phyloP scores from a whole-genome alignment of 2,797 vertebrate species.

The Podargus strigoides region DNA sequence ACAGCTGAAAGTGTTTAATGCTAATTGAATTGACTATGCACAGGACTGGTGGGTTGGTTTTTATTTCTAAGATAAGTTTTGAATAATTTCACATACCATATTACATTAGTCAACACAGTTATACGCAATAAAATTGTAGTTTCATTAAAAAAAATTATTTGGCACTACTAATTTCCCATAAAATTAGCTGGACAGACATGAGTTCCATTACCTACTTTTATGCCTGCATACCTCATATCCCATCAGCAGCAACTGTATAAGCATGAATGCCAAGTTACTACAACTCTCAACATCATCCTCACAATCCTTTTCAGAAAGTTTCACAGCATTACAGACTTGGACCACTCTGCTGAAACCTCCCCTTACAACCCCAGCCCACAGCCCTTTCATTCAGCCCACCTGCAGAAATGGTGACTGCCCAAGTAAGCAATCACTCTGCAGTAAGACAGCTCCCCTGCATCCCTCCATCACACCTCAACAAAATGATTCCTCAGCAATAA shows the following conservation, averaged over 20 bases:
- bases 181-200: background rate
- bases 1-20: background rate
- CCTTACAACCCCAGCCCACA: accelerated
- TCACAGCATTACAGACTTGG: accelerated
- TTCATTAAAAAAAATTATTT: background rate
- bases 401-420: accelerated
- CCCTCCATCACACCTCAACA: background rate
- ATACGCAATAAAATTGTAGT: background rate
- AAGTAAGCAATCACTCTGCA: accelerated
- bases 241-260: background rate
- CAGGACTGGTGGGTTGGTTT: background rate
- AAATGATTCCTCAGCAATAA: background rate
- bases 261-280: background rate
- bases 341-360: background rate
- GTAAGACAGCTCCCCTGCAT: background rate
- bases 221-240: background rate
- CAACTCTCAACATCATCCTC: background rate
- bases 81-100: background rate
- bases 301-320: background rate
- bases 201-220: background rate
- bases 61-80: background rate
- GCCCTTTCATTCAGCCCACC: accelerated
- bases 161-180: background rate
- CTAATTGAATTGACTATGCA: background rate
- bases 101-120: background rate